Evolutionary conservation across 2,888 invertebrate genomes (phyloP).

Genomic region (Escarpia spicata): DNA sequence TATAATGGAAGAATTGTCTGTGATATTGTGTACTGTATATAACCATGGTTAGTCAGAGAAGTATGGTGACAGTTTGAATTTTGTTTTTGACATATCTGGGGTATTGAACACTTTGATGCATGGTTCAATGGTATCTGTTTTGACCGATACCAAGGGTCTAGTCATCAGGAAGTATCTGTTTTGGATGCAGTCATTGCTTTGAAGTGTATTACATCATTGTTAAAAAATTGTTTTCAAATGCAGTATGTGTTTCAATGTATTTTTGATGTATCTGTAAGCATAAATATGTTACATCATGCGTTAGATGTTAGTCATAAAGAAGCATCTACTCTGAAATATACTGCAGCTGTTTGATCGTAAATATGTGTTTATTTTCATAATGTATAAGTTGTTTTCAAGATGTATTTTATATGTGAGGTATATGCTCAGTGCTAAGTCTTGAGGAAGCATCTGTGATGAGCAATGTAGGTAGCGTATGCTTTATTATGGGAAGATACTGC

Average conservation of each 20-base stretch:
- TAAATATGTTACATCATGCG: neutral
- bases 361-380: slow-evolving; percentile 8
- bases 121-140: neutral
- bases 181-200: neutral
- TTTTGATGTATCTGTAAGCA: neutral
- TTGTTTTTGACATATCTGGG: neutral
- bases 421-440: neutral
- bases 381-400: neutral
- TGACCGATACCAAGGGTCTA: neutral
- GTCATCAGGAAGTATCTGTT: neutral
- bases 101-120: neutral
- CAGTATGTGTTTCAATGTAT: neutral
- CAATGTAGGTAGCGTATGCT: neutral
- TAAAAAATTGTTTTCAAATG: neutral
- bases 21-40: neutral
- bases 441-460: neutral
- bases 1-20: neutral
- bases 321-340: neutral
- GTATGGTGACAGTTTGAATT: neutral
- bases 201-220: neutral
- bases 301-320: neutral
- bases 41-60: neutral
- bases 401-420: neutral
- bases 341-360: neutral
- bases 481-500: neutral